Evolutionary conservation across 2,113 vertebrate genomes (phyloP).

Genomic region (Girardinichthys multiradiatus): DNA sequence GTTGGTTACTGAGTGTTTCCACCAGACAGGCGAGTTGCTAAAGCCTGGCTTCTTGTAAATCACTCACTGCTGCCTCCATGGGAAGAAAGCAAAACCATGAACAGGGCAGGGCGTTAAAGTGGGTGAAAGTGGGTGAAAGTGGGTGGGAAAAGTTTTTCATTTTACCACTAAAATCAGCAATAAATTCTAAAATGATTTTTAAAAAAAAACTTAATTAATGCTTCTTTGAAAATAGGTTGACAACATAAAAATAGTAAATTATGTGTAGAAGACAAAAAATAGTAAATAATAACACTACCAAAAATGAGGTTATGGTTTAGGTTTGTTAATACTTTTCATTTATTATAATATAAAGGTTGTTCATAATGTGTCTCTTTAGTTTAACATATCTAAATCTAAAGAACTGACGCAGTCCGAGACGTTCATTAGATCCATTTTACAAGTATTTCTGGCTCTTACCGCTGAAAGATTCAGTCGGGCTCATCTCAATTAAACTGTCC

Average conservation of each 20-base stretch:
- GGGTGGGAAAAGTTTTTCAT: not conserved
- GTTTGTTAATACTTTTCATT: too few relatives aligned
- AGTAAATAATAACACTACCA: not conserved
- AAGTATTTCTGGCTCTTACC: conserved; percentile 46
- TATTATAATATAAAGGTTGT: too few relatives aligned
- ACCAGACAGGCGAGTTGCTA: conserved; percentile 56
- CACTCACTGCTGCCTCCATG: conserved; percentile 20
- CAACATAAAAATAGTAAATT: not conserved
- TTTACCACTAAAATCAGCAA: not conserved
- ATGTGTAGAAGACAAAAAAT: not conserved
- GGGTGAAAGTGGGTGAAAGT: not conserved
- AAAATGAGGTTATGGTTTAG: too few relatives aligned
- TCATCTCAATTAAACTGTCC: conserved; percentile 80
- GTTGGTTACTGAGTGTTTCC: conserved; percentile 66
- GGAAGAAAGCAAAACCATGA: conserved; percentile 11
- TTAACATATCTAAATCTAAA: too few relatives aligned
- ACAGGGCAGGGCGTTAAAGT: not conserved
- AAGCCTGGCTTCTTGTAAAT: conserved; percentile 21
- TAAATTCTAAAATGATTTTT: not conserved
- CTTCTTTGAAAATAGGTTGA: not conserved
- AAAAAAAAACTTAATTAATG: too few relatives aligned
- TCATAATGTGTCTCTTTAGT: not conserved
- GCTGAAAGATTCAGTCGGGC: conserved; percentile 63
- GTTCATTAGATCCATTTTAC: too few relatives aligned
- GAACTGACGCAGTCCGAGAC: too few relatives aligned